phyloP scores from a whole-genome alignment of 1,140 invertebrate genomes.

The Drosophila burlai region DNA sequence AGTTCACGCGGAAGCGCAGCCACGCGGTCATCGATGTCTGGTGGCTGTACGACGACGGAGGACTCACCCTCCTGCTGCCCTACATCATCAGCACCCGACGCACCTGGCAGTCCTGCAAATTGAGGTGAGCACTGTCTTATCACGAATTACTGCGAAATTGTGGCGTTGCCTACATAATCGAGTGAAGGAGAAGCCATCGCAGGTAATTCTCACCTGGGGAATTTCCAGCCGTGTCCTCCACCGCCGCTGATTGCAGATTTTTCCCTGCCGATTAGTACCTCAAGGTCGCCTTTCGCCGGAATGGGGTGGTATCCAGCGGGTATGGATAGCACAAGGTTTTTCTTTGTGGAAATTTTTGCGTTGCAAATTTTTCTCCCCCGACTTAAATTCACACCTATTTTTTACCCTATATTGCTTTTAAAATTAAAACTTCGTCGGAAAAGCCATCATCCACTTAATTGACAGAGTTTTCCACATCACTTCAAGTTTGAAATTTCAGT shows the following conservation, averaged over 20 bases:
- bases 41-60: constrained; percentile 99
- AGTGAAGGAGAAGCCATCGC: not conserved
- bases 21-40: constrained; percentile 97
- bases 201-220: not conserved
- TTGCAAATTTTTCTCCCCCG: not conserved
- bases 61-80: constrained; percentile 92
- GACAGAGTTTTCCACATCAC: not conserved
- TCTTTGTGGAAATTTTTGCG: not conserved
- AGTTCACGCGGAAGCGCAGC: constrained; percentile 91
- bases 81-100: constrained; percentile 95
- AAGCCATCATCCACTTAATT: not conserved
- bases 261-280: constrained; percentile 9
- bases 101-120: constrained; percentile 94
- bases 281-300: not conserved
- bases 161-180: not conserved
- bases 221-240: not conserved
- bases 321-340: constrained; percentile 4
- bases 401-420: not conserved
- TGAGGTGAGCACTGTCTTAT: constrained; percentile 87
- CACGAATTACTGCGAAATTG: constrained; percentile 14
- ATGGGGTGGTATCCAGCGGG: not conserved
- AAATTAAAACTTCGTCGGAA: not conserved
- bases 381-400: not conserved
- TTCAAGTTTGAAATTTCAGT: not conserved
- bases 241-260: not conserved